These are phyloP conservation scores for Dasyprocta punctata DNA, from an alignment of 2,113 vertebrate species.

Conservation along the genomic window DNA sequence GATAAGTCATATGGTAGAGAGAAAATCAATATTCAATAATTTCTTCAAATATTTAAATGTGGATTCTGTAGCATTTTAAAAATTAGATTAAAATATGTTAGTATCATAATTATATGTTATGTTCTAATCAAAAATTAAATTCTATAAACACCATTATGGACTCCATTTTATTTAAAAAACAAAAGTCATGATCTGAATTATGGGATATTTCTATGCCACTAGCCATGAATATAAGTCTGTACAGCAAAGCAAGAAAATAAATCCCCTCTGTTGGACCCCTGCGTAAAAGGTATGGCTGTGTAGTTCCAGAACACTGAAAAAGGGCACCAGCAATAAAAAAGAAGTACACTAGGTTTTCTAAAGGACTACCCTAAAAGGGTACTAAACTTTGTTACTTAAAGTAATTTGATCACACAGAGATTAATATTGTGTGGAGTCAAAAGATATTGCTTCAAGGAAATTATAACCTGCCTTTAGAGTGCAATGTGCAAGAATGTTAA, in stretches of 20 bases:
- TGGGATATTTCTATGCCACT: not conserved
- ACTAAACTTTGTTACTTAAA: not conserved
- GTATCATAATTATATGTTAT: not conserved
- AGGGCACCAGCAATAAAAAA: not conserved
- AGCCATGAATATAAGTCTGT: not conserved
- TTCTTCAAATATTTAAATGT: not conserved
- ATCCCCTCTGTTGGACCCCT: not conserved
- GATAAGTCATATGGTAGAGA: not conserved
- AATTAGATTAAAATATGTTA: not conserved
- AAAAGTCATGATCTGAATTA: not conserved
- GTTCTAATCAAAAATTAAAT: not conserved
- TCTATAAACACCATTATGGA: not conserved
- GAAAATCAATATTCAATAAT: not conserved
- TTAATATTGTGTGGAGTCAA: not conserved
- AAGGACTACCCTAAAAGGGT: not conserved
- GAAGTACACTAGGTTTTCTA: not conserved
- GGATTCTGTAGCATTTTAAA: not conserved
- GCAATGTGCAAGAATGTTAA: not conserved
- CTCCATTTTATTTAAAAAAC: not conserved
- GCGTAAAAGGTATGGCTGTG: not conserved
- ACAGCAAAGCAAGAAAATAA: not conserved
- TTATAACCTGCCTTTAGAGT: not conserved
- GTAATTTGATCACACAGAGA: not conserved
- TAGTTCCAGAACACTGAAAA: not conserved
- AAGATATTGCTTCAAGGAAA: slow-evolving; percentile 7